Evolutionary conservation across 2,113 vertebrate species (phyloP).

Genomic region (Tachuris rubrigastra): DNA sequence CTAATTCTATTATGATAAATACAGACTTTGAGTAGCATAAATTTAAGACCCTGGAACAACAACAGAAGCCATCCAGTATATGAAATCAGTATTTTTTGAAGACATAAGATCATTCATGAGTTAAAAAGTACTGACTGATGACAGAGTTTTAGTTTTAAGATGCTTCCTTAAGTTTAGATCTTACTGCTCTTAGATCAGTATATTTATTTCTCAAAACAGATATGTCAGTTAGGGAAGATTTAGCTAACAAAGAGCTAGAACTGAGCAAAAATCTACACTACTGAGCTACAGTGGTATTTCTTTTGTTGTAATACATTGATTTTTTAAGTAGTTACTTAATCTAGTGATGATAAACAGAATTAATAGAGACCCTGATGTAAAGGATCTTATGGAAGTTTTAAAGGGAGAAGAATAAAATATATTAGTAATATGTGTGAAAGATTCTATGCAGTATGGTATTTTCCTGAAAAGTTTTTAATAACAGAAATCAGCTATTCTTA

Average conservation of each 20-base stretch:
- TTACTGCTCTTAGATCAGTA: not conserved
- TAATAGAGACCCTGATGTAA: not conserved
- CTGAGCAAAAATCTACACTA: not conserved
- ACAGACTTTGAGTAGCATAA: not conserved
- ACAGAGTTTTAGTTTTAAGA: not conserved
- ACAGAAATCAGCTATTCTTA: not conserved
- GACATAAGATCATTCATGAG: not conserved
- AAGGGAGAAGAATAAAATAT: not conserved
- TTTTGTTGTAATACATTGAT: not conserved
- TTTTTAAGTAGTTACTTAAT: not conserved
- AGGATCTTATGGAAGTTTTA: not conserved
- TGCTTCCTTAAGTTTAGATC: not conserved
- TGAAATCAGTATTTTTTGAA: not conserved
- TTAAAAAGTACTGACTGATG: not conserved
- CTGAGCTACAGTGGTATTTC: not conserved
- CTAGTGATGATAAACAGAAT: not conserved
- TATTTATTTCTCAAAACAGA: not conserved
- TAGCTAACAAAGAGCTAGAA: not conserved
- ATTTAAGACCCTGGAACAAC: not conserved
- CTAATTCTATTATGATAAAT: not conserved
- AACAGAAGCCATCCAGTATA: not conserved
- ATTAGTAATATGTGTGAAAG: not conserved
- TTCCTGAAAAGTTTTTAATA: not conserved
- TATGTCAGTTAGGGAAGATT: not conserved
- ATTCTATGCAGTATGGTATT: not conserved